Conservation (phyloP, 92 coral and sea anemone genomes). For the Parazoanthus atlanticus region DNA sequence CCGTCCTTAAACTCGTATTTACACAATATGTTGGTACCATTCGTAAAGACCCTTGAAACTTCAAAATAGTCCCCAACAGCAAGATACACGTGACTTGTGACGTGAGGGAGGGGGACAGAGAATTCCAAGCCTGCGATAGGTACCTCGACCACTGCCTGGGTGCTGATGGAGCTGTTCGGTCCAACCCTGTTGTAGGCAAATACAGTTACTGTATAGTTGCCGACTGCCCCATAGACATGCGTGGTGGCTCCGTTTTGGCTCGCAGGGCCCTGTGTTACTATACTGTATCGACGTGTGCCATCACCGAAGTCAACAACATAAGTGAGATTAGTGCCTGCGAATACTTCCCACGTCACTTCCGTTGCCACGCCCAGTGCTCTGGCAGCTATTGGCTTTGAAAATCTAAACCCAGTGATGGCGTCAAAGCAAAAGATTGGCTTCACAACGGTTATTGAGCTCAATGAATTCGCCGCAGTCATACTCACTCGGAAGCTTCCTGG, state of each 20-base stretch:
- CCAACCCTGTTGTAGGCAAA: conserved; percentile 78
- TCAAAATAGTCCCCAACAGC: conserved; percentile 70
- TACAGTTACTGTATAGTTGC: conserved; percentile 79
- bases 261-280: conserved; percentile 41
- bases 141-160: conserved; percentile 79
- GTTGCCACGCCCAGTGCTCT: conserved; percentile 73
- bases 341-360: conserved; percentile 69
- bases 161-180: conserved; percentile 69
- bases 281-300: conserved; percentile 48
- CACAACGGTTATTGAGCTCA: conserved; percentile 51
- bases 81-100: conserved; percentile 66
- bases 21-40: conserved; percentile 81
- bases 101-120: conserved; percentile 58
- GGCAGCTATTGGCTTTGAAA: conserved; percentile 67
- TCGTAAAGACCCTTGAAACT: conserved; percentile 53
- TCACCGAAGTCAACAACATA: conserved; percentile 90
- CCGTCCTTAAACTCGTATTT: conserved; percentile 82
- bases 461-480: conserved; percentile 78
- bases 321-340: conserved; percentile 81
- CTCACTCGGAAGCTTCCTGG: conserved; percentile 64
- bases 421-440: conserved; percentile 58
- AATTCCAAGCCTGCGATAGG: conserved; percentile 77
- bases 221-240: conserved; percentile 73
- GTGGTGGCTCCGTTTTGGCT: conserved; percentile 52
- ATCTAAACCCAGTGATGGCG: conserved; percentile 62